These are phyloP conservation scores for Heteromyza rotundicornis DNA, from an alignment of 2,888 invertebrate species.

Conservation along the genomic window DNA sequence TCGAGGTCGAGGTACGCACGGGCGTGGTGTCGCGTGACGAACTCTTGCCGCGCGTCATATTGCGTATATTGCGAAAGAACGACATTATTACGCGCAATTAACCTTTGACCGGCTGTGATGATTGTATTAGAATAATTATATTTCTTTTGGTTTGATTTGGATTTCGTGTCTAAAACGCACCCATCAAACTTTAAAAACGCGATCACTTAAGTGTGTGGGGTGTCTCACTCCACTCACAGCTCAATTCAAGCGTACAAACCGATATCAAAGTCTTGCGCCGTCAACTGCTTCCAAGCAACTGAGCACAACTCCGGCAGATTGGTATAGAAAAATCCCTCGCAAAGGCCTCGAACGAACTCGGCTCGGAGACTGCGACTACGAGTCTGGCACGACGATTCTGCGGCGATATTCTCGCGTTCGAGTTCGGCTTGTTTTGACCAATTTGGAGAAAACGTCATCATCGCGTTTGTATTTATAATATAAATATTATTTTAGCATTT, in stretches of 20 bases:
- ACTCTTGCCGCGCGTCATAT: constrained; percentile 53
- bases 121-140: background rate
- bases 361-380: constrained; percentile 24
- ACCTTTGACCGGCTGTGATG: constrained; percentile 24
- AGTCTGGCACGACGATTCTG: constrained; percentile 31
- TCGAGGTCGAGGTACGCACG: constrained; percentile 36
- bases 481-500: background rate
- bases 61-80: constrained; percentile 59
- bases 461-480: background rate
- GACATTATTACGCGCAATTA: constrained; percentile 45
- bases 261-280: constrained; percentile 30
- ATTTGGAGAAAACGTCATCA: constrained; percentile 39
- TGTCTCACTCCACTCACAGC: too few species aligned
- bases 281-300: constrained; percentile 45
- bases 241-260: background rate
- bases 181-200: background rate
- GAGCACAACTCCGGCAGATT: constrained; percentile 23
- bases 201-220: too few species aligned
- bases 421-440: constrained; percentile 46
- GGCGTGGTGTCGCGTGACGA: constrained; percentile 59
- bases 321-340: background rate
- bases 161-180: too few species aligned
- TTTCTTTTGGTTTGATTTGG: too few species aligned
- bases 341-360: background rate
- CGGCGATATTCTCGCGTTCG: too few species aligned